phyloP scores from a whole-genome alignment of 2,113 vertebrate species.

The Gracilinanus agilis region DNA sequence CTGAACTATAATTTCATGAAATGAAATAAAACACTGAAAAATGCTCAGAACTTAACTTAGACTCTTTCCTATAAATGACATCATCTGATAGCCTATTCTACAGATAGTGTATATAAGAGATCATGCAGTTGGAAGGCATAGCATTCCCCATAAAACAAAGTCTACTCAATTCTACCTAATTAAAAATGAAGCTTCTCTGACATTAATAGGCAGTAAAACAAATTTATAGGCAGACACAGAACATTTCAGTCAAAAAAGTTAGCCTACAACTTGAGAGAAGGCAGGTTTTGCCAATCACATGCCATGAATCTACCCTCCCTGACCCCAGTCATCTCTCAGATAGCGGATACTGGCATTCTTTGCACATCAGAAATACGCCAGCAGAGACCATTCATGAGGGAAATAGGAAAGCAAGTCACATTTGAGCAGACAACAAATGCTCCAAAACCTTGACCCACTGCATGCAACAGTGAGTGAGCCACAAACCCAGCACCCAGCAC shows the following conservation, averaged over 20 bases:
- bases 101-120: constrained; percentile 71
- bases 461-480: constrained; percentile 87
- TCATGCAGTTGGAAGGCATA: constrained; percentile 79
- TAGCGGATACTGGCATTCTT: constrained; percentile 88
- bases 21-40: constrained; percentile 71
- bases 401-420: constrained; percentile 90
- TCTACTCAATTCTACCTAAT: constrained; percentile 85
- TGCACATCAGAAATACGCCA: constrained; percentile 90
- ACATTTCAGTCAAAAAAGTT: constrained; percentile 90
- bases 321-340: constrained; percentile 88
- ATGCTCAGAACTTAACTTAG: constrained; percentile 73
- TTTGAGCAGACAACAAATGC: constrained; percentile 88
- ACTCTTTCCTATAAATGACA: constrained; percentile 80
- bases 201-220: constrained; percentile 88
- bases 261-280: constrained; percentile 89
- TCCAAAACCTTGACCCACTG: constrained; percentile 88
- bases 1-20: constrained; percentile 73
- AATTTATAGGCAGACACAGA: constrained; percentile 88
- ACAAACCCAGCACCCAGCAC: constrained; percentile 84
- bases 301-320: constrained; percentile 88
- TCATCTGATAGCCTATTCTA: constrained; percentile 78
- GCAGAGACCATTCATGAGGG: constrained; percentile 89
- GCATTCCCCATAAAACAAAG: constrained; percentile 84
- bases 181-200: constrained; percentile 89
- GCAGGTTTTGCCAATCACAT: constrained; percentile 91